A percentile compares a stretch with the other conserved stretches of the same genome.
phyloP scores from a whole-genome alignment of 1,140 invertebrate species.

The Drosophila neocordata region DNA sequence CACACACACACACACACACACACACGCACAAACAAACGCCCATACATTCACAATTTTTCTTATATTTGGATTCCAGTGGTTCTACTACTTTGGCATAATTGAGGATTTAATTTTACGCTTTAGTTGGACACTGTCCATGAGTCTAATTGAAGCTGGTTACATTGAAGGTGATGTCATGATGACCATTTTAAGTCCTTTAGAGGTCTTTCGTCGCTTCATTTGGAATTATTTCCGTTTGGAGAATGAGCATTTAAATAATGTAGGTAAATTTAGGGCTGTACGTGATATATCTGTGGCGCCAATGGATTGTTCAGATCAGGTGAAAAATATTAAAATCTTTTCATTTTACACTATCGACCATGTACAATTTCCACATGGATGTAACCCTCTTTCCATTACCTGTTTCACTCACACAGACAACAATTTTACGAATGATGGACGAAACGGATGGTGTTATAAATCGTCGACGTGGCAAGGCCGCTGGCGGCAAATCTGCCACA shows the following conservation, averaged over 20 bases:
- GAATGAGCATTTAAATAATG: conserved; percentile 97
- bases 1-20: conserved; percentile 20
- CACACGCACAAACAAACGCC: conserved; percentile 45
- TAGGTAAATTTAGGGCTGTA: conserved; percentile 96
- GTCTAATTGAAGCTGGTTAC: conserved; percentile 89
- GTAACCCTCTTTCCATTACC: too few relatives aligned
- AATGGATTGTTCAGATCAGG: conserved; percentile 89
- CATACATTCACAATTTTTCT: conserved; percentile 81
- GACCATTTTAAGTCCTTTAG: conserved; percentile 90
- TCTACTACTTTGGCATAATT: conserved; percentile 98
- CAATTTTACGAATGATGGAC: conserved; percentile 98
- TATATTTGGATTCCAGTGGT: conserved; percentile 86
- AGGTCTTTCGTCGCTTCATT: conserved; percentile 93
- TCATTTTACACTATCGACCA: too few relatives aligned
- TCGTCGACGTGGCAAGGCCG: conserved; percentile 71
- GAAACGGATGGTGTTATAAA: conserved; percentile 94
- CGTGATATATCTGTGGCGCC: conserved; percentile 95
- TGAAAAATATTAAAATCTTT: conserved; percentile 13
- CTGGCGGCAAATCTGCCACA: conserved; percentile 60
- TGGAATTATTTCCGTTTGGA: conserved; percentile 97
- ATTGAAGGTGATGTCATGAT: conserved; percentile 90
- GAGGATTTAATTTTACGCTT: conserved; percentile 97
- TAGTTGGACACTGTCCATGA: conserved; percentile 90
- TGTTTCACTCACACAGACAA: conserved; percentile 82
- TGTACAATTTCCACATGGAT: too few relatives aligned